Percentiles rank a stretch among this genome's conserved stretches.
Conservation (phyloP, 1,140 invertebrate species). For the Lordiphosa clarofinis region DNA sequence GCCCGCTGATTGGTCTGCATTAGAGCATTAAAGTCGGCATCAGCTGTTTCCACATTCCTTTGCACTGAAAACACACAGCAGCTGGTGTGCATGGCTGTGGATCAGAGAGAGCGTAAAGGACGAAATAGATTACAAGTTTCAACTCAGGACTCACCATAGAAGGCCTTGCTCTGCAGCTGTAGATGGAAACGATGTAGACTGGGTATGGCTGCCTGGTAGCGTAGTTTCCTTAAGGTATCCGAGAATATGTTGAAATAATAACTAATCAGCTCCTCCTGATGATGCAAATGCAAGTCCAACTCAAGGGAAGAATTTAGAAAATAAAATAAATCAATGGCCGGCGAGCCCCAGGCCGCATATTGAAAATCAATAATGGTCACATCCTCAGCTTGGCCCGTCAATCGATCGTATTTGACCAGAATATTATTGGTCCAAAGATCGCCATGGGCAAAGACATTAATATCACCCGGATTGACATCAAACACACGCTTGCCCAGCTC, state of each 20-base stretch:
- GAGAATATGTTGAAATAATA: slow-evolving; percentile 63
- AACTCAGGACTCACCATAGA: slow-evolving; percentile 49
- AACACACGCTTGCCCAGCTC: slow-evolving; percentile 64
- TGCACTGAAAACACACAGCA: slow-evolving; percentile 24
- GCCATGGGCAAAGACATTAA: slow-evolving; percentile 84
- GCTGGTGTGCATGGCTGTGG: slow-evolving; percentile 59
- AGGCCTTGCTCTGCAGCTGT: slow-evolving; percentile 59
- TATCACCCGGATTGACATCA: slow-evolving; percentile 78
- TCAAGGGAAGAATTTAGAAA: slow-evolving; percentile 71
- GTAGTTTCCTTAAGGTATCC: slow-evolving; percentile 47
- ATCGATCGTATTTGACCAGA: slow-evolving; percentile 82
- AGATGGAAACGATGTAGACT: slow-evolving; percentile 57
- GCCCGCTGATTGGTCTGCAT: slow-evolving; percentile 54
- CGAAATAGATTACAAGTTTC: background rate
- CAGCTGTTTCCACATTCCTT: slow-evolving; percentile 51
- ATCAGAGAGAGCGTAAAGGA: no score
- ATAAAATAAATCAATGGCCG: slow-evolving; percentile 72
- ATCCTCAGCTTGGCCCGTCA: slow-evolving; percentile 79
- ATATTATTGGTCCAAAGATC: slow-evolving; percentile 86
- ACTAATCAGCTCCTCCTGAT: slow-evolving; percentile 58
- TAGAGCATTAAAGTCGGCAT: slow-evolving; percentile 64
- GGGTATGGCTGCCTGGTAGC: slow-evolving; percentile 56
- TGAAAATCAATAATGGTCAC: slow-evolving; percentile 80
- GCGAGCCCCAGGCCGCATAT: slow-evolving; percentile 73
- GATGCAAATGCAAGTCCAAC: slow-evolving; percentile 49